Conservation (phyloP, 2,113 vertebrate genomes). For the Lagopus leucura region DNA sequence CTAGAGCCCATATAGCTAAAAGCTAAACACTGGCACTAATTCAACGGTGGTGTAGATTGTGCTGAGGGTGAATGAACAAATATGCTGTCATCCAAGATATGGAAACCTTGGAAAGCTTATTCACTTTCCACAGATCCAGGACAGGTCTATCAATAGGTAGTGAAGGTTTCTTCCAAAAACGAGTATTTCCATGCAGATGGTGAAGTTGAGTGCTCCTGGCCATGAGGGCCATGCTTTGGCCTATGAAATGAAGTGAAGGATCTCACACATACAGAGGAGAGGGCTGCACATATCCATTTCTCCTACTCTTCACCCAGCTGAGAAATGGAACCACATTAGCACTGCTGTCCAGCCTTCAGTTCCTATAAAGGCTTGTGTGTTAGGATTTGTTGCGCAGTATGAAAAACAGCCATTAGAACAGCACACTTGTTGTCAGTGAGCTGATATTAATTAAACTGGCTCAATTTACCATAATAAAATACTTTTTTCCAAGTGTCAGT, state of each 20-base stretch:
- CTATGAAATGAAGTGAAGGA: background rate
- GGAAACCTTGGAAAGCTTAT: background rate
- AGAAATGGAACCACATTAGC: background rate
- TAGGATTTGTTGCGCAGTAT: slow-evolving; percentile 49
- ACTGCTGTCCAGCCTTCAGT: background rate
- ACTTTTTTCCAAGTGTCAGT: slow-evolving; percentile 32
- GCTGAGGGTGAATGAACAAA: background rate
- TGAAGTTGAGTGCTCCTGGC: background rate
- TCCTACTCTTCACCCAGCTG: background rate
- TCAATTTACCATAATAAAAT: slow-evolving; percentile 57
- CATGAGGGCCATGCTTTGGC: background rate
- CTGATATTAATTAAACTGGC: slow-evolving; percentile 51
- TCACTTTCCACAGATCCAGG: background rate
- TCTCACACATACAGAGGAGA: background rate
- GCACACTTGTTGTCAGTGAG: slow-evolving; percentile 31
- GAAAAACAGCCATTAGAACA: slow-evolving; percentile 31
- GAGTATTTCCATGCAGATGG: background rate
- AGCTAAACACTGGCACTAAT: background rate
- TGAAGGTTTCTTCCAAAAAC: background rate
- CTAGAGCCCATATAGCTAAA: background rate
- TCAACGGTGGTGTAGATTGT: background rate
- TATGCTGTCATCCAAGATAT: background rate
- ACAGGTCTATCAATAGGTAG: background rate
- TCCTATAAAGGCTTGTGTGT: background rate
- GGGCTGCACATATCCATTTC: background rate